These are phyloP conservation scores for Orycteropus afer DNA, from an alignment of 2,113 vertebrate species.

Conservation along the genomic window DNA sequence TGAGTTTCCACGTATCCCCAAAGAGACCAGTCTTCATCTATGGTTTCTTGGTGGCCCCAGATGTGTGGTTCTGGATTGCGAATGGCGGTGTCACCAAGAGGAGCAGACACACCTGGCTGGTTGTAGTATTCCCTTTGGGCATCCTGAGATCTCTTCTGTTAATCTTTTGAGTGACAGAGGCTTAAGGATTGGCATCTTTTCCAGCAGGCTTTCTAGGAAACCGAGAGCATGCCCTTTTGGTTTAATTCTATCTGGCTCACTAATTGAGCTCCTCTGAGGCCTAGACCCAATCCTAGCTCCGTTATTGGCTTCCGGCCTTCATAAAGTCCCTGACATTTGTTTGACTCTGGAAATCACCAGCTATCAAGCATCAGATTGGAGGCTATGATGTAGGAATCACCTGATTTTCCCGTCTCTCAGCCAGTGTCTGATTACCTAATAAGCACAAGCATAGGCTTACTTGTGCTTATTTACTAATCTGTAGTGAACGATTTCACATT, in stretches of 20 bases:
- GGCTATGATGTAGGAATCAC: constrained; percentile 73
- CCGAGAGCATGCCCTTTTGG: constrained; percentile 59
- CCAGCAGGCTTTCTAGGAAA: constrained; percentile 77
- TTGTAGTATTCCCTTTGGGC: constrained; percentile 54
- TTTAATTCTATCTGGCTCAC: constrained; percentile 76
- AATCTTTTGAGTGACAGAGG: constrained; percentile 79
- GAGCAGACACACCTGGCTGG: constrained; percentile 71
- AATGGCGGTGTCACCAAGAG: neutral
- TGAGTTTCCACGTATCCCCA: neutral
- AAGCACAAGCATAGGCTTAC: neutral
- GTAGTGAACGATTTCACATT: neutral
- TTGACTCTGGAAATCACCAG: constrained; percentile 70
- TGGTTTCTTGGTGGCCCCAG: constrained; percentile 49
- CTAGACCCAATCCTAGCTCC: constrained; percentile 68
- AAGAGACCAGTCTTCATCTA: neutral
- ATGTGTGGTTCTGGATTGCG: neutral
- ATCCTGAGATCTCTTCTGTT: constrained; percentile 63
- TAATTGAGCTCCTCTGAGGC: constrained; percentile 74
- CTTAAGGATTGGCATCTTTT: constrained; percentile 71
- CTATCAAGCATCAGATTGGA: constrained; percentile 71
- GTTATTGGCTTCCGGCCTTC: constrained; percentile 73
- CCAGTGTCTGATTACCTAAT: neutral
- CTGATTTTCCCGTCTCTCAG: constrained; percentile 57
- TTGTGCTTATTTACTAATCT: neutral
- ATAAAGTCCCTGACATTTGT: constrained; percentile 76